Conservation (phyloP, 2,888 invertebrate genomes). For the Allygus modestus region DNA sequence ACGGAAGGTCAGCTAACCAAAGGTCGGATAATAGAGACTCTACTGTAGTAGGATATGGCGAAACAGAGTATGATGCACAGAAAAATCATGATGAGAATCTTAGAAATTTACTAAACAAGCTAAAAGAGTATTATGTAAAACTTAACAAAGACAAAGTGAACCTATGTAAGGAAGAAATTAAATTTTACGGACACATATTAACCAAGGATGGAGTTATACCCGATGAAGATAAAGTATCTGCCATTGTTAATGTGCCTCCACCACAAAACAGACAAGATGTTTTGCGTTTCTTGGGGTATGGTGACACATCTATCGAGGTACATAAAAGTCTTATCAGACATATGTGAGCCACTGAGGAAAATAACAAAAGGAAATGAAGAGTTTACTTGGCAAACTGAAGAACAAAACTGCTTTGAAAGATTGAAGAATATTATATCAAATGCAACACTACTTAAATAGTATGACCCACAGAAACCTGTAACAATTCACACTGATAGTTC, state of each 20-base stretch:
- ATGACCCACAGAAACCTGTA: conserved; percentile 40
- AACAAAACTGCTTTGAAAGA: conserved; percentile 49
- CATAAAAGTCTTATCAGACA: too few relatives aligned
- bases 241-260: conserved; percentile 66
- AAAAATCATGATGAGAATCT: conserved; percentile 66
- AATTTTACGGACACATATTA: conserved; percentile 60
- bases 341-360: conserved; percentile 67
- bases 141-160: conserved; percentile 65
- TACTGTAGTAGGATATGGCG: conserved; percentile 63
- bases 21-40: too few relatives aligned
- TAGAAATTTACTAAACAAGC: conserved; percentile 62
- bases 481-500: conserved; percentile 57
- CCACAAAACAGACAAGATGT: conserved; percentile 66
- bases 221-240: conserved; percentile 36
- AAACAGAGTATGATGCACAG: conserved; percentile 64
- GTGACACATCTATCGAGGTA: conserved; percentile 69
- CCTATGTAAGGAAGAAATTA: conserved; percentile 25
- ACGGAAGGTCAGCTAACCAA: too few relatives aligned
- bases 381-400: conserved; percentile 49
- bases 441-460: conserved; percentile 24
- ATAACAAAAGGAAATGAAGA: conserved; percentile 64
- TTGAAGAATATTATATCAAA: conserved; percentile 19
- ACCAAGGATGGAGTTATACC: conserved; percentile 47
- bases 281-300: conserved; percentile 69
- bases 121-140: conserved; percentile 61